Base-by-base conservation (phyloP, 2,113 vertebrate species). In the Sinocyclocheilus rhinocerous region DNA sequence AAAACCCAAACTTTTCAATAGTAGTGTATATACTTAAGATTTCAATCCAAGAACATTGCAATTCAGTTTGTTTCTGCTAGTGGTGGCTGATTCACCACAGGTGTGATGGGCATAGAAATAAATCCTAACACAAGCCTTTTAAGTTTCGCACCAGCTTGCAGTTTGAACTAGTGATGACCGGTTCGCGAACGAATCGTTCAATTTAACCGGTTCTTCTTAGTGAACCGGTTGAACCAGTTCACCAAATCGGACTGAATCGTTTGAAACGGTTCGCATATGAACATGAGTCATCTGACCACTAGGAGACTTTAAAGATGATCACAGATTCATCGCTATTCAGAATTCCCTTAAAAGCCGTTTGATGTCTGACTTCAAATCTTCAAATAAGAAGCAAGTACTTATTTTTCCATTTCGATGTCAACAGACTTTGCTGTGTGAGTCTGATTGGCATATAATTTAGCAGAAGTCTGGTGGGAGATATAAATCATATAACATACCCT, bases 401-500 rank as follows among this genome's bases (percentile, higher is more conserved):
- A n/a, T 42, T 12, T n/a, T 79, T 39, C 29, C 6, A 4, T 39
- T 75, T 75, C 4, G 22, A 6, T 24, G 39, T 75, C 20, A 45
- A 48, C 72, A 48, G 72, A 73, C 20, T 73, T 73, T n/a, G 39
- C 70, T 24, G n/a, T 45, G 29, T 11, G 55, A 39, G 29, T 80
- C 26, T 63, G 59, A 81, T 45, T 18, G n/a, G 78, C 39, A 18
- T 42, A 45, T 42, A 10, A 81, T 81, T 81, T 65, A 80, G 57
- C 57, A 20, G 33, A 45, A 33, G 75, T 55, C 45, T 77, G 8
- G 42, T 11, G 36, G 12, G 22, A 24, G 57, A 65, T 42, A 65
- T 63, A 24, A 81, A 63, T 81, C 78, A 45, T 45, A 81, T 45
- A 81, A 18, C 57, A 61, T 81, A 36, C 36, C 57, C 33, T 26